Conservation (phyloP, 1,140 invertebrate genomes). For the Neelides sp. region DNA sequence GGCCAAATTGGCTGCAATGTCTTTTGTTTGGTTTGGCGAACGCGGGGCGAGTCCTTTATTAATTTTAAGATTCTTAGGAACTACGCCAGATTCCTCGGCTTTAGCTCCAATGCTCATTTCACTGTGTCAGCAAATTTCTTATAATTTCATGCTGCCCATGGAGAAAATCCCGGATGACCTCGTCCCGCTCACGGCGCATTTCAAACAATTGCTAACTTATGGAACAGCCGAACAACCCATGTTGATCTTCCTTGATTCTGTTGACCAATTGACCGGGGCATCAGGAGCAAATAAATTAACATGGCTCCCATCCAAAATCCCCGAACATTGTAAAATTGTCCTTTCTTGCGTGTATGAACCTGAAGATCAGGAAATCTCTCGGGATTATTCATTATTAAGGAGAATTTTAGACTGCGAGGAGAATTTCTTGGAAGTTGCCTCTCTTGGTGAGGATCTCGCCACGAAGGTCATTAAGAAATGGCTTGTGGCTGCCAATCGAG, state of each 20-base stretch:
- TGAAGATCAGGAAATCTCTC: slow-evolving; percentile 67
- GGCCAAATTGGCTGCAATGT: slow-evolving; percentile 63
- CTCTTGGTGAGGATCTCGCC: slow-evolving; percentile 82
- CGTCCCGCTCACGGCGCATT: slow-evolving; percentile 85
- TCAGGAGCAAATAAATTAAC: slow-evolving; percentile 90
- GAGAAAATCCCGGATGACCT: slow-evolving; percentile 91
- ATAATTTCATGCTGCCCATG: slow-evolving; percentile 83
- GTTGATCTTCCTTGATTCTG: slow-evolving; percentile 76
- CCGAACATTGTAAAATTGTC: slow-evolving; percentile 83
- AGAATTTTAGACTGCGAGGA: slow-evolving; percentile 80
- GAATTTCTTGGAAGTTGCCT: slow-evolving; percentile 83
- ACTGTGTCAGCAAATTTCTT: slow-evolving; percentile 90
- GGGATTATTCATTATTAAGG: slow-evolving; percentile 70
- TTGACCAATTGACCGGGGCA: slow-evolving; percentile 87
- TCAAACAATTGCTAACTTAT: slow-evolving; percentile 79
- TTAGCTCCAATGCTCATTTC: slow-evolving; percentile 86
- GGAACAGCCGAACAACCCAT: slow-evolving; percentile 69
- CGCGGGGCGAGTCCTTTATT: slow-evolving; percentile 57
- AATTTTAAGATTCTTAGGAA: slow-evolving; percentile 85
- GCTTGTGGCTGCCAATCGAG: slow-evolving; percentile 80
- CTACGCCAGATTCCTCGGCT: slow-evolving; percentile 89
- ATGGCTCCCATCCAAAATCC: slow-evolving; percentile 85
- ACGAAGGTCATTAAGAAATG: slow-evolving; percentile 89
- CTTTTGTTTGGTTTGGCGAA: slow-evolving; percentile 22
- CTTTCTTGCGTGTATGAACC: slow-evolving; percentile 79